Conservation (phyloP, 2,888 invertebrate species). For the Limnephilus lunatus region DNA sequence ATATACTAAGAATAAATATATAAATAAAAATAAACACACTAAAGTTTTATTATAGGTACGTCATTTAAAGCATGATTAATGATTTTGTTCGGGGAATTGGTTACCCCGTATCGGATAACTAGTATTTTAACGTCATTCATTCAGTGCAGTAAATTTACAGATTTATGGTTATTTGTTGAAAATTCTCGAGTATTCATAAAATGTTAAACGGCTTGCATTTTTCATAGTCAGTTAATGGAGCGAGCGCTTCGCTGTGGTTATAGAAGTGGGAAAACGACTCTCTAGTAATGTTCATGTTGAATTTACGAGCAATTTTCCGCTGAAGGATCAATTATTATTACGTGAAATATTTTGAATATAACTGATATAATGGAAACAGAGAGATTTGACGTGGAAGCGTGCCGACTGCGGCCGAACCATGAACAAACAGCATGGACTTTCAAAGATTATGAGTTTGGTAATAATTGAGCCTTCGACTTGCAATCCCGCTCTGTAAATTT, state of each 20-base stretch:
- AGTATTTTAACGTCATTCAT: neutral
- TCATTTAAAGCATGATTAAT: neutral
- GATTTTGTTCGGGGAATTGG: neutral
- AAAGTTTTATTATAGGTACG: too few relatives aligned
- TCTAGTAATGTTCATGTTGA: neutral
- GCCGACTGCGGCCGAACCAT: too few relatives aligned
- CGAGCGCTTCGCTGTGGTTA: neutral
- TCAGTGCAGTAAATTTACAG: neutral
- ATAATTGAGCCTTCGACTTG: too few relatives aligned
- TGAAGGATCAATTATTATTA: neutral
- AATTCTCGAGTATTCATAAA: neutral
- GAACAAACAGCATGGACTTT: too few relatives aligned
- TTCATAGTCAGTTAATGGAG: neutral
- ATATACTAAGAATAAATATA: too few relatives aligned
- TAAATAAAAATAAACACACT: too few relatives aligned
- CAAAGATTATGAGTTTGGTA: too few relatives aligned
- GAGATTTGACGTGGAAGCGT: too few relatives aligned
- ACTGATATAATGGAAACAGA: too few relatives aligned
- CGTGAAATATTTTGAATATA: neutral
- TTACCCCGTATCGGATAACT: neutral
- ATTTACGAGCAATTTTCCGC: neutral
- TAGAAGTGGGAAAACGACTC: neutral
- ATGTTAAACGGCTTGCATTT: neutral
- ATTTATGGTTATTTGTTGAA: neutral
- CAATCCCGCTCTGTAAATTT: too few relatives aligned